Evolutionary conservation across 2,888 invertebrate genomes (phyloP).

Genomic region (Diloba caeruleocephala): DNA sequence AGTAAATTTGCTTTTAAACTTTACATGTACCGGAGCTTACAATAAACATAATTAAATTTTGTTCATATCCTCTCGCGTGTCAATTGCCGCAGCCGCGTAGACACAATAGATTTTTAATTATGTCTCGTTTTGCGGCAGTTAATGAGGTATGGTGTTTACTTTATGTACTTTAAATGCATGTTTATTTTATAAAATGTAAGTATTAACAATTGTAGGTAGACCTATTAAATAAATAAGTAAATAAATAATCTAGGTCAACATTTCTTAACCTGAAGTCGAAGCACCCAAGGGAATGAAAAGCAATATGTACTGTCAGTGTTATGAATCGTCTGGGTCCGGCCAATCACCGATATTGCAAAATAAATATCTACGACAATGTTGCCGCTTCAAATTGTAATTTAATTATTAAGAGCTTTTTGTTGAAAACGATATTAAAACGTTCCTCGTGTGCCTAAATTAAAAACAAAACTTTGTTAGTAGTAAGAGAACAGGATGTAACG

Average conservation of each 20-base stretch:
- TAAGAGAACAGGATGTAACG: conserved; percentile 37
- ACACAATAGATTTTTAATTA: too few species aligned
- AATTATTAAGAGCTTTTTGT: conserved; percentile 14
- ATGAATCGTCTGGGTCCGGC: background rate
- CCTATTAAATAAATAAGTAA: too few species aligned
- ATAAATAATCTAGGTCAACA: conserved; percentile 33
- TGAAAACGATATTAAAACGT: conserved; percentile 26
- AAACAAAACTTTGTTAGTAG: conserved; percentile 35
- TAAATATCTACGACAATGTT: conserved; percentile 5
- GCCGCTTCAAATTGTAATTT: conserved; percentile 17
- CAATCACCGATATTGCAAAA: conserved; percentile 3
- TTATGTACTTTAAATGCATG: too few species aligned
- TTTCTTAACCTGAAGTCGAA: conserved; percentile 9
- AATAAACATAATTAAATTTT: too few species aligned
- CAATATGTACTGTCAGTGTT: conserved; percentile 4
- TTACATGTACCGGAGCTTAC: too few species aligned
- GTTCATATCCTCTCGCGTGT: too few species aligned
- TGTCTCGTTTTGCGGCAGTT: too few species aligned
- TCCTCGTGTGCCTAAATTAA: conserved; percentile 31
- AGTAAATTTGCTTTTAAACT: too few species aligned
- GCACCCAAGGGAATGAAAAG: background rate
- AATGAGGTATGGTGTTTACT: too few species aligned
- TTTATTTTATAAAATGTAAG: too few species aligned
- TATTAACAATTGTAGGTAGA: too few species aligned
- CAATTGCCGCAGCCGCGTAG: too few species aligned